A percentile compares a stretch with the other conserved stretches of the same genome.
phyloP scores from a whole-genome alignment of 2,797 vertebrate species.

The Chloroceryle amazona region DNA sequence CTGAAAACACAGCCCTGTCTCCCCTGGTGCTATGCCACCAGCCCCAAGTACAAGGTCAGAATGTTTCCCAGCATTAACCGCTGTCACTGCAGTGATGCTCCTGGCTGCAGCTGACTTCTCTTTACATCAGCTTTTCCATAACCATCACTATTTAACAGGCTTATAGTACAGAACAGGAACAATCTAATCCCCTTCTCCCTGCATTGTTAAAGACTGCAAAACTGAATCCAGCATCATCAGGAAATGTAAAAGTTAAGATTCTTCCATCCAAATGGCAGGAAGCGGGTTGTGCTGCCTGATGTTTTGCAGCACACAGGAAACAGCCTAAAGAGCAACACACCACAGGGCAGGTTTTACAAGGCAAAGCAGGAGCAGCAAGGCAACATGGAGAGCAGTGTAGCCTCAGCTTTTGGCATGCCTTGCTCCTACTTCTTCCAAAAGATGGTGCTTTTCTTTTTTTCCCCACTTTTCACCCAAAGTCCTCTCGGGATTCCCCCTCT shows the following conservation, averaged over 20 bases:
- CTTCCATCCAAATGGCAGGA: background rate
- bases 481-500: accelerated
- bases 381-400: accelerated
- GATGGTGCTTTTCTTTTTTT: background rate
- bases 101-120: background rate
- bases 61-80: background rate
- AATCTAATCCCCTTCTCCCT: background rate
- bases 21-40: background rate
- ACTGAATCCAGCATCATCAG: background rate
- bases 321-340: background rate
- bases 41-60: background rate
- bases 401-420: background rate
- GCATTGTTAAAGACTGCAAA: background rate
- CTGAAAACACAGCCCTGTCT: background rate
- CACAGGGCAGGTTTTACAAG: background rate
- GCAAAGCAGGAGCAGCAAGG: background rate
- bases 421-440: background rate
- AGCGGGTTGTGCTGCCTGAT: accelerated
- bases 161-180: background rate
- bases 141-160: background rate
- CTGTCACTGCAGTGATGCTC: background rate
- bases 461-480: background rate
- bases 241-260: background rate
- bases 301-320: background rate
- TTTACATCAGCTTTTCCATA: background rate